Conservation (phyloP, 1,140 invertebrate species). For the Tetragonula clypearis region DNA sequence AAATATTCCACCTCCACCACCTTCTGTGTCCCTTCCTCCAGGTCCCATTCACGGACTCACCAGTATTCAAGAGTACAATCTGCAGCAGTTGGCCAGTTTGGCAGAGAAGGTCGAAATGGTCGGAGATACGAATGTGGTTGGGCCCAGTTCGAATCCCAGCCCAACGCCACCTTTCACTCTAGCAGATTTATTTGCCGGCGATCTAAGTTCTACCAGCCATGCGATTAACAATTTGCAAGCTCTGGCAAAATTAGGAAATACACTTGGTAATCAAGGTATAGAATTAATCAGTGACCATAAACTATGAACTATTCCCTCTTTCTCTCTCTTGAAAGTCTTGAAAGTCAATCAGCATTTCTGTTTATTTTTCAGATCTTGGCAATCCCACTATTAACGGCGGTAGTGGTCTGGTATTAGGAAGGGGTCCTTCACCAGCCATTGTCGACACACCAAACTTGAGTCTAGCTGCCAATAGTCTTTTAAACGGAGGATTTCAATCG, state of each 20-base stretch:
- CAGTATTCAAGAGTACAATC: conserved; percentile 92
- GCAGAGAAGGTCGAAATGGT: conserved; percentile 85
- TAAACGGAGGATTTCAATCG: conserved; percentile 82
- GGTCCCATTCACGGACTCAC: conserved; percentile 83
- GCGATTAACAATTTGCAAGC: conserved; percentile 94
- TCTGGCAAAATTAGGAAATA: conserved; percentile 90
- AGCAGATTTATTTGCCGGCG: conserved; percentile 88
- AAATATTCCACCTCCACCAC: conserved; percentile 80
- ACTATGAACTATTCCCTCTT: background rate
- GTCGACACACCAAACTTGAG: conserved; percentile 79
- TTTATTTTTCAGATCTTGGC: conserved; percentile 73
- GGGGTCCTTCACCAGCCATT: conserved; percentile 82
- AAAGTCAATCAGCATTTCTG: background rate
- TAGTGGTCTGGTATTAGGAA: conserved; percentile 77
- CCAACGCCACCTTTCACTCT: conserved; percentile 87
- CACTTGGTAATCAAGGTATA: conserved; percentile 86
- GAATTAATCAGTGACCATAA: background rate
- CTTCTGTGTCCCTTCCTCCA: conserved; percentile 77
- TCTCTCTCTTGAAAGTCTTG: background rate
- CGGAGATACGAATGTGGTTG: conserved; percentile 76
- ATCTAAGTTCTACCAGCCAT: conserved; percentile 86
- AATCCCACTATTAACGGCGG: conserved; percentile 76
- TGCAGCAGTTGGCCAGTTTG: conserved; percentile 90
- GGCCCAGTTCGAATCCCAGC: conserved; percentile 84
- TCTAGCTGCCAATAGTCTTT: conserved; percentile 80